phyloP scores from a whole-genome alignment of 2,797 vertebrate genomes.

The Hipposideros larvatus region DNA sequence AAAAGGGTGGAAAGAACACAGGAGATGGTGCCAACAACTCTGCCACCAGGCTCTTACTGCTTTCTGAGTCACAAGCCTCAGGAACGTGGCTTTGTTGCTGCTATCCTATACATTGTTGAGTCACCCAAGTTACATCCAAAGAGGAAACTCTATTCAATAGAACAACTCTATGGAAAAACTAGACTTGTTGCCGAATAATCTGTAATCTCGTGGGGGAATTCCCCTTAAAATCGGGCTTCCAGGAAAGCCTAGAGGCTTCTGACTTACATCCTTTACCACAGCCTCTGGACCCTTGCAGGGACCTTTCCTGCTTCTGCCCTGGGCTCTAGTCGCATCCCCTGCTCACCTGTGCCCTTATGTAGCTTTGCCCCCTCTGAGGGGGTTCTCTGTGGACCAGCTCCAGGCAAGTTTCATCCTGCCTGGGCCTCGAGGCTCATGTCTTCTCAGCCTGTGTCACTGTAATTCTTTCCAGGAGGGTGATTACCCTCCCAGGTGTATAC shows the following conservation, averaged over 20 bases:
- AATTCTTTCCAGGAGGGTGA: background rate
- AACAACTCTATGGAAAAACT: background rate
- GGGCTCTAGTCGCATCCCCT: background rate
- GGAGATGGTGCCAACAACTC: background rate
- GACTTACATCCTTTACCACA: background rate
- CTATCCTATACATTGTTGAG: background rate
- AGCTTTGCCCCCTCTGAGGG: background rate
- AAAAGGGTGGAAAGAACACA: background rate
- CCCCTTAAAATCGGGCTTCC: background rate
- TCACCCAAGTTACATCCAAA: constrained; percentile 36
- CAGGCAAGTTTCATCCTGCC: background rate
- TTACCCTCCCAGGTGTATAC: background rate
- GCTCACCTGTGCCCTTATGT: too few species aligned
- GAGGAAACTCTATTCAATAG: background rate
- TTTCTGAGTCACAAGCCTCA: background rate
- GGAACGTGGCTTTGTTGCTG: background rate
- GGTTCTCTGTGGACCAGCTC: background rate
- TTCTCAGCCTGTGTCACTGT: background rate
- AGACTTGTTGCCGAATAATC: background rate
- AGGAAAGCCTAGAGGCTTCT: background rate
- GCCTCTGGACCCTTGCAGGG: background rate
- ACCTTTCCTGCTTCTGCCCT: background rate
- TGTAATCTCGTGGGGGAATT: background rate
- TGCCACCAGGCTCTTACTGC: background rate
- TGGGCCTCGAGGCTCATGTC: background rate